Conservation (phyloP, 2,888 invertebrate species). For the Mycalesis mineus region DNA sequence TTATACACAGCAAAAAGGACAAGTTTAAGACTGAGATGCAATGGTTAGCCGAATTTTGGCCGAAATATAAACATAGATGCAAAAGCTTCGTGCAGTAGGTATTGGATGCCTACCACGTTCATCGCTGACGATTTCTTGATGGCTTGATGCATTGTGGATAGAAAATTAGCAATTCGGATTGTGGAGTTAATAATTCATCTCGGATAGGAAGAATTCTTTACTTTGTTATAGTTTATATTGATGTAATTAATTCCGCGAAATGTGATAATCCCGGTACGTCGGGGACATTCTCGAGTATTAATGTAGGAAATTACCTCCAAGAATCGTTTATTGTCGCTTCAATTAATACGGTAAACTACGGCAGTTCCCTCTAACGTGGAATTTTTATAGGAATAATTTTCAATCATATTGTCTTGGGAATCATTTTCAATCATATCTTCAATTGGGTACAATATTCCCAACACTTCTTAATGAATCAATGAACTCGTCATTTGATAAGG, state of each 20-base stretch:
- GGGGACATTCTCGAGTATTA: not conserved
- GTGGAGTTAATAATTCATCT: not conserved
- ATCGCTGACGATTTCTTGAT: no score
- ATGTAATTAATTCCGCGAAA: slow-evolving; percentile 2
- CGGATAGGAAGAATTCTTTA: not conserved
- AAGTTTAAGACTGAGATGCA: no score
- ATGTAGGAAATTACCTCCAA: not conserved
- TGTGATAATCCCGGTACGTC: not conserved
- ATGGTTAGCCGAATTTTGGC: no score
- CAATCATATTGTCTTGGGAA: not conserved
- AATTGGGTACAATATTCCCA: no score
- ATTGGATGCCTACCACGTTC: no score
- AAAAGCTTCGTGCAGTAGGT: no score
- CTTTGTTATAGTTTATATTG: not conserved
- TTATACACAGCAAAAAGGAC: no score
- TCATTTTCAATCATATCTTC: not conserved
- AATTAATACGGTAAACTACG: not conserved
- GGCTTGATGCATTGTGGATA: no score
- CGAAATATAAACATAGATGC: no score
- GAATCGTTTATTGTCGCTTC: not conserved
- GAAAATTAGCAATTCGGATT: no score
- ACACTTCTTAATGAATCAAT: no score
- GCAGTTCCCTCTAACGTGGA: not conserved
- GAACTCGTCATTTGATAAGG: no score
- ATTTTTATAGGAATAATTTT: not conserved